Conservation (phyloP, 2,797 vertebrate genomes). For the Neoniphon sammara region DNA sequence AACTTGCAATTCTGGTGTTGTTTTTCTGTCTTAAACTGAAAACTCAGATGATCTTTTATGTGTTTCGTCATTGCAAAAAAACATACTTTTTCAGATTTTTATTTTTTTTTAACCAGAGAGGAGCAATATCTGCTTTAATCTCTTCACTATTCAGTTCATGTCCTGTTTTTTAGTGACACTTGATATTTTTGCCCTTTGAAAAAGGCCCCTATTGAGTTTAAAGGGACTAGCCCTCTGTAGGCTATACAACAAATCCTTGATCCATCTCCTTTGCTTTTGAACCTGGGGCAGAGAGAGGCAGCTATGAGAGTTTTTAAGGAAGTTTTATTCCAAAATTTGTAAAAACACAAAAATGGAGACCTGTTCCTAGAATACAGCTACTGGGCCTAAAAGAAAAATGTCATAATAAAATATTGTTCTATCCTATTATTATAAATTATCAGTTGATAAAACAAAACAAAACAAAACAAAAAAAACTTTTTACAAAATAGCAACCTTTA, state of each 20-base stretch:
- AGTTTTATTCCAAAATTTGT: neutral
- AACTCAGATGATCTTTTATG: constrained; percentile 31
- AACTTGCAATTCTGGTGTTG: constrained; percentile 42
- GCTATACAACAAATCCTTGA: constrained; percentile 21
- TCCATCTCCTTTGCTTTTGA: constrained; percentile 1
- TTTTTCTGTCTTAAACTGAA: constrained; percentile 40
- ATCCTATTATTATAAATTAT: neutral
- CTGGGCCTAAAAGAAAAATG: neutral
- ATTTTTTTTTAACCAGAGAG: constrained; percentile 32
- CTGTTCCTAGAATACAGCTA: neutral
- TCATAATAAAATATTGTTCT: neutral
- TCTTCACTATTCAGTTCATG: constrained; percentile 31
- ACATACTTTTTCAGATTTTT: neutral
- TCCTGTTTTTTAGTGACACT: constrained; percentile 32
- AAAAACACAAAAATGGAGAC: neutral
- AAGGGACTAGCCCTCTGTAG: constrained; percentile 10
- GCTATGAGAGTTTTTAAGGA: neutral
- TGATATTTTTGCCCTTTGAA: constrained; percentile 34
- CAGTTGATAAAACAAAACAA: neutral
- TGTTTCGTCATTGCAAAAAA: constrained; percentile 42
- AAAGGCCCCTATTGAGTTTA: constrained; percentile 41
- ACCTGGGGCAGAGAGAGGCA: neutral
- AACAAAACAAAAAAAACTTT: neutral
- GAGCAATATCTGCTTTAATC: constrained; percentile 30
- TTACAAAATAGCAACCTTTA: neutral